Evolutionary conservation across 2,113 vertebrate species (phyloP).

Genomic region (Chloropsis hardwickii): DNA sequence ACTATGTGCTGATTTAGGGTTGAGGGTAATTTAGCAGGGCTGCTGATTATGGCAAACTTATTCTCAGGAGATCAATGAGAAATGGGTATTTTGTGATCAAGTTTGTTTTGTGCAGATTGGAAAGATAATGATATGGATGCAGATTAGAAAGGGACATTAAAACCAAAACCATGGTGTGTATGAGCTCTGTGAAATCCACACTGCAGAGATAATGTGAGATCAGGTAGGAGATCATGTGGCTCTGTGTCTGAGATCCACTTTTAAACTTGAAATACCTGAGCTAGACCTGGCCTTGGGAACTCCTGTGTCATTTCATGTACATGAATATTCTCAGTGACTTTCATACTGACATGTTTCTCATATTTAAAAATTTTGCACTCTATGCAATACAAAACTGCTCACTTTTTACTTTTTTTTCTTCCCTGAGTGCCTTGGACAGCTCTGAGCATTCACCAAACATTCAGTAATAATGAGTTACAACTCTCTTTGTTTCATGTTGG

Average conservation of each 20-base stretch:
- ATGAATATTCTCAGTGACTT: not conserved
- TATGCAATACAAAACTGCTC: not conserved
- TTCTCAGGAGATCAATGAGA: not conserved
- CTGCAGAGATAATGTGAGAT: not conserved
- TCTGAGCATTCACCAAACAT: not conserved
- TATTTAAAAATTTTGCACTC: not conserved
- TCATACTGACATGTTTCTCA: rapidly evolving
- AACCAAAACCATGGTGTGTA: not conserved
- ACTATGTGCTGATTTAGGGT: not conserved
- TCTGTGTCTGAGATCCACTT: not conserved
- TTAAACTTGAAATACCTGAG: not conserved
- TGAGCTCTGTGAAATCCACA: not conserved
- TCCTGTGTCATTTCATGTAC: not conserved
- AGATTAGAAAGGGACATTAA: not conserved
- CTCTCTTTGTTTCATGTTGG: not conserved
- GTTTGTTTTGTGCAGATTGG: not conserved
- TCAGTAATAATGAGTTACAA: not conserved
- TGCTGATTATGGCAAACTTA: not conserved
- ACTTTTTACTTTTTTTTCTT: not conserved
- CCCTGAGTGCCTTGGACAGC: not conserved
- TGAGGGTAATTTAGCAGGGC: not conserved
- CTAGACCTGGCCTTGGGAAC: not conserved
- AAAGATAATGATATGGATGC: not conserved
- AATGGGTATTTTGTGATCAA: not conserved
- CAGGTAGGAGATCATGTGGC: not conserved